Conservation (phyloP, 2,797 vertebrate species). For the Loriculus beryllinus region DNA sequence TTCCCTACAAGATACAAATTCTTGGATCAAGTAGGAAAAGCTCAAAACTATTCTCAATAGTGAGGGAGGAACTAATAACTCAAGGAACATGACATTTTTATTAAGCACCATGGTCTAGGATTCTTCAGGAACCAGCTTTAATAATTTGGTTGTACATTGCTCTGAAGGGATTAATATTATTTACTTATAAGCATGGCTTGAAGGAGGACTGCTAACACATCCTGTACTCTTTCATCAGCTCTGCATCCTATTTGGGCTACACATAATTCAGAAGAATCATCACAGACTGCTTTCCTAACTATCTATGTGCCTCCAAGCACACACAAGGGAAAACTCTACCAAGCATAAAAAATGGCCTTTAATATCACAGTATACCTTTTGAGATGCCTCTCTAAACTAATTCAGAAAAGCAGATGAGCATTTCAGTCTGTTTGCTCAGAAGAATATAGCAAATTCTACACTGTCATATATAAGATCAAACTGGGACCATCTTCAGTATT, state of each 20-base stretch:
- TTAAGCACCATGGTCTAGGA: slow-evolving; percentile 39
- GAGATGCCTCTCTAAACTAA: slow-evolving; percentile 58
- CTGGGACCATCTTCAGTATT: background rate
- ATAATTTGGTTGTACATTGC: slow-evolving; percentile 59
- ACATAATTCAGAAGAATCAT: slow-evolving; percentile 60
- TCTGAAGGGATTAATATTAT: slow-evolving; percentile 69
- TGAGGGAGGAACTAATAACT: slow-evolving; percentile 56
- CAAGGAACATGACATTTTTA: slow-evolving; percentile 64
- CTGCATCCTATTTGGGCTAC: slow-evolving; percentile 24
- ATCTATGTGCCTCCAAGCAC: slow-evolving; percentile 26
- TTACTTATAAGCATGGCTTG: slow-evolving; percentile 42
- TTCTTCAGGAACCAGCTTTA: slow-evolving; percentile 62
- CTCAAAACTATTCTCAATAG: slow-evolving; percentile 47
- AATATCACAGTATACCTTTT: slow-evolving; percentile 67
- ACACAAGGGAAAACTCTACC: slow-evolving; percentile 38
- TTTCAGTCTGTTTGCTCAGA: slow-evolving; percentile 16
- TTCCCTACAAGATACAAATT: background rate
- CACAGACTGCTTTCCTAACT: slow-evolving; percentile 17
- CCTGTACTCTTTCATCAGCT: slow-evolving; percentile 36
- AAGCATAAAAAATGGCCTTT: slow-evolving; percentile 61
- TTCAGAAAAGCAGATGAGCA: slow-evolving; percentile 54
- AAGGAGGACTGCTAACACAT: slow-evolving; percentile 26
- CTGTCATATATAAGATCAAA: background rate
- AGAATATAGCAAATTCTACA: slow-evolving; percentile 1
- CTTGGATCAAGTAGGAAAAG: slow-evolving; percentile 38